Evolutionary conservation across 1,140 invertebrate species (phyloP), one percentile per base, ranked within the genome.

Genomic region (Notospermus geniculatus): DNA sequence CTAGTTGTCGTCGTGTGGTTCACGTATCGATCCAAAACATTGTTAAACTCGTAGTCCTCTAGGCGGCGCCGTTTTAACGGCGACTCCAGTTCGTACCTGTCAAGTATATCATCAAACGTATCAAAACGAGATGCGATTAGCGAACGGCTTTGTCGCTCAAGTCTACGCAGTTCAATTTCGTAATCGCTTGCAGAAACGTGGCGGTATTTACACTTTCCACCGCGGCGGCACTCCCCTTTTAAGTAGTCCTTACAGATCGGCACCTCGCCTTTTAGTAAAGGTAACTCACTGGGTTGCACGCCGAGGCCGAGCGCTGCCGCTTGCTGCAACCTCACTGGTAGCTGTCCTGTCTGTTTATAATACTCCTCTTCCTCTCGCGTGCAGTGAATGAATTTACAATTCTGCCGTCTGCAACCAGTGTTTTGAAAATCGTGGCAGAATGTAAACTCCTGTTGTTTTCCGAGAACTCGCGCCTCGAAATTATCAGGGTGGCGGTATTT

Each of bases 341-440:
- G 62, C 59, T 75, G 71, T 4, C 75, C 74, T 0, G 77, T 78
- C 58, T 72, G 69, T 57, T 87, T 84, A 73, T 89, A 92, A 71
- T 88, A 85, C 54, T 91, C 87, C 73, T 91, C 90, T 69, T 92
- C 90, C 67, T 88, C 88, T 32, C 87, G 80, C 0, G 88, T 86
- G 71, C 89, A 90, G 74, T 93, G 90, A 29, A 92, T 83, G 76
- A 92, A 93, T 69, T 88, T 87, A 69, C 87, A 88, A 50, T 86
- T 86, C 0, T 83, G 79, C 30, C 75, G 61, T 27, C 68, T 52
- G 62, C 76, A 80, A 27, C 76, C 72, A 19, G 85, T 87, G 76
- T 92, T 92, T 77, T 92, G 90, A 80, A 85, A 92, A 74, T 93
- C 91, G 74, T 92, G 90, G 73, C 91, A 93, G 74, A 93, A 92